A percentile compares a stretch with the other conserved stretches of the same genome.
Evolutionary conservation across 2,113 vertebrate species (phyloP).

Genomic region (Prolemur simus): DNA sequence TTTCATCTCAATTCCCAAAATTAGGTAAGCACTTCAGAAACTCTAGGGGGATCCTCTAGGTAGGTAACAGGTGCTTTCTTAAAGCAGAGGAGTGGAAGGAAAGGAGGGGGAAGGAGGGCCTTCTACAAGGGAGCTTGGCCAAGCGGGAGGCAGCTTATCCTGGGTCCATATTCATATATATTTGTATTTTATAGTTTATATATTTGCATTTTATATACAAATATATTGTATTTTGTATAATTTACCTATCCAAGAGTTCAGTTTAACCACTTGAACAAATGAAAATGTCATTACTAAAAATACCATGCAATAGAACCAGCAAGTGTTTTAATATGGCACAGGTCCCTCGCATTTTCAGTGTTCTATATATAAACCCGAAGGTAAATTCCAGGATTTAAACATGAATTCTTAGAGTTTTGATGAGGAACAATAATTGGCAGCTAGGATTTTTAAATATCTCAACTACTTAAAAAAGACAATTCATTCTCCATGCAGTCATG

Average conservation of each 20-base stretch:
- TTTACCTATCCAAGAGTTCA: not conserved
- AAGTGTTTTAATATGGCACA: not conserved
- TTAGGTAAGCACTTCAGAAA: not conserved
- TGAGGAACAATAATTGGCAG: not conserved
- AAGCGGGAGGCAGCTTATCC: not conserved
- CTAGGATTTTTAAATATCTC: not conserved
- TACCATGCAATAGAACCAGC: not conserved
- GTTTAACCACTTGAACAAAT: constrained; percentile 1
- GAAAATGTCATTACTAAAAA: not conserved
- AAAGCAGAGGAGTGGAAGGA: not conserved
- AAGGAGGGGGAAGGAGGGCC: not conserved
- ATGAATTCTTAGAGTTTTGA: not conserved
- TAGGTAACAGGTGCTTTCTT: not conserved
- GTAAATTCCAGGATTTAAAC: not conserved
- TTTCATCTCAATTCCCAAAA: not conserved
- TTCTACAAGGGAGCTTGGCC: not conserved
- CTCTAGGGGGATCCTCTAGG: not conserved
- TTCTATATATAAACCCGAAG: constrained; percentile 15
- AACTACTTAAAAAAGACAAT: not conserved
- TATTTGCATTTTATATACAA: not conserved
- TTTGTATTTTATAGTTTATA: not conserved
- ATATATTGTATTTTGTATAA: not conserved
- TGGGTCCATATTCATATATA: too few species aligned
- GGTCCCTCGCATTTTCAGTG: not conserved
- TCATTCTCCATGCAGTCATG: not conserved